A percentile compares a stretch with the other conserved stretches of the same genome.
Conservation (phyloP, 2,888 invertebrate species). For the Sipunculus nudus region DNA sequence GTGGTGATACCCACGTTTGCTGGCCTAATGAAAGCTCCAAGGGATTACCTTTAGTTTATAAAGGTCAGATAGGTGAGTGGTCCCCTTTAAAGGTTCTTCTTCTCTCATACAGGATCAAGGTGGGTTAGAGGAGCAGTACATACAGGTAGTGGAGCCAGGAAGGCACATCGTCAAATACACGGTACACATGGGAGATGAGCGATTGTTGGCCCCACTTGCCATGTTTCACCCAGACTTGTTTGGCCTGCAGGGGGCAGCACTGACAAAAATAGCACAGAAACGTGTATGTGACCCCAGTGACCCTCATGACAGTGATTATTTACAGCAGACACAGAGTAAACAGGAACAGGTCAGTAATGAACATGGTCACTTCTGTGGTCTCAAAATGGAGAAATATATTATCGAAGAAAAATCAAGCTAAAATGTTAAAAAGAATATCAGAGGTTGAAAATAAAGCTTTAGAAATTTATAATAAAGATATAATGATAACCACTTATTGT, state of each 20-base stretch:
- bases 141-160: constrained; percentile 61
- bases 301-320: constrained; percentile 90
- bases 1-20: too few species aligned
- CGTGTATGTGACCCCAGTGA: constrained; percentile 86
- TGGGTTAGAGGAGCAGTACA: constrained; percentile 76
- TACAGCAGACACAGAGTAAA: constrained; percentile 77
- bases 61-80: too few species aligned
- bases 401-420: too few species aligned
- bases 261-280: constrained; percentile 70
- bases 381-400: neutral
- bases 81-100: too few species aligned
- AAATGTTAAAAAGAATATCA: too few species aligned
- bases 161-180: constrained; percentile 56
- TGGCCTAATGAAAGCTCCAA: too few species aligned
- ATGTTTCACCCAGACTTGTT: constrained; percentile 87
- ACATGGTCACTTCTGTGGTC: neutral
- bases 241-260: constrained; percentile 71
- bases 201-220: constrained; percentile 88
- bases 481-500: too few species aligned
- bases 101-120: constrained; percentile 75
- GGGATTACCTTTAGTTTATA: too few species aligned
- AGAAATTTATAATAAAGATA: too few species aligned
- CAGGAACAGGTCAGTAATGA: constrained; percentile 38
- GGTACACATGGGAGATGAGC: constrained; percentile 87
- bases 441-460: too few species aligned